These are phyloP conservation scores for Oscheius sp. DNA, from an alignment of 2,888 invertebrate species.

Conservation along the genomic window DNA sequence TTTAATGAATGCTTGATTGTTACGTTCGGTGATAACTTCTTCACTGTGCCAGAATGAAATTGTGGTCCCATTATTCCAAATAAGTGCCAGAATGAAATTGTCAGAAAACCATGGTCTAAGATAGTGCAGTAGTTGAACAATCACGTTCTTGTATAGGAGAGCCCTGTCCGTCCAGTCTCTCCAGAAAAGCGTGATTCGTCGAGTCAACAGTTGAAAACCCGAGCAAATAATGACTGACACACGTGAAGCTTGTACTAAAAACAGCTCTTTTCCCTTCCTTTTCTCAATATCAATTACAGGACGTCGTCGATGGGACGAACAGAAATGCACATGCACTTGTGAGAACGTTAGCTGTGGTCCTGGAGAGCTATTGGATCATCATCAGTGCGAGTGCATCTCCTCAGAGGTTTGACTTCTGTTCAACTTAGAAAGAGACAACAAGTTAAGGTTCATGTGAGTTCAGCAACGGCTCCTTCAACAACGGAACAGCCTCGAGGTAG, in stretches of 20 bases:
- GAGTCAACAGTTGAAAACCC: too few relatives aligned
- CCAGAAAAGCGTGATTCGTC: too few relatives aligned
- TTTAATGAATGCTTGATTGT: neutral
- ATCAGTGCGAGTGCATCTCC: constrained; percentile 24
- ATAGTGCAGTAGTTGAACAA: too few relatives aligned
- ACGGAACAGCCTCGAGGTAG: neutral
- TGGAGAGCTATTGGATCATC: constrained; percentile 7
- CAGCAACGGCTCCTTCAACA: neutral
- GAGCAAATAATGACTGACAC: too few relatives aligned
- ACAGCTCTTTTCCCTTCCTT: neutral
- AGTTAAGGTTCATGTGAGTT: neutral
- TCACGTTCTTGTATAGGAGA: too few relatives aligned
- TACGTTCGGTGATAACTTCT: too few relatives aligned
- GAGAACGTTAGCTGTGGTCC: constrained; percentile 8
- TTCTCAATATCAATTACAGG: neutral
- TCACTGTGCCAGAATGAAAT: too few relatives aligned
- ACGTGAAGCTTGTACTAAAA: too few relatives aligned
- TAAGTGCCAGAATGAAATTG: too few relatives aligned
- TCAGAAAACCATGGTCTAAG: too few relatives aligned
- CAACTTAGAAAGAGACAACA: neutral
- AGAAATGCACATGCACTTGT: constrained; percentile 31
- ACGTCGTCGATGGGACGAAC: constrained; percentile 20
- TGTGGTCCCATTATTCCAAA: too few relatives aligned
- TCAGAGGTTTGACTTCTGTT: neutral
- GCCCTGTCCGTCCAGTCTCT: too few relatives aligned